phyloP scores from a whole-genome alignment of 2,888 invertebrate genomes.

The Spicauda simplicius region DNA sequence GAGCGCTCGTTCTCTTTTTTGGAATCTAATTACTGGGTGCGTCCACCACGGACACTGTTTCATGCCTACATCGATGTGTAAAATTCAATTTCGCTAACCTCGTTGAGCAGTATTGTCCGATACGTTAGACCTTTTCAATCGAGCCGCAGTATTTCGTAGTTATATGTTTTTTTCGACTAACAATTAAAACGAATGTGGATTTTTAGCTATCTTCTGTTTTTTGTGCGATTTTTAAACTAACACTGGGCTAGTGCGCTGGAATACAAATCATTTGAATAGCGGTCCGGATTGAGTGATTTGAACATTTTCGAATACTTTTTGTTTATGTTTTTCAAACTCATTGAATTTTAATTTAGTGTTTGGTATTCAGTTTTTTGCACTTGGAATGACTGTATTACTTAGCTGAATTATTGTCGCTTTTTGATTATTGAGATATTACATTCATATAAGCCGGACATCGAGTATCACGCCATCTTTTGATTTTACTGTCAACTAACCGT shows the following conservation, averaged over 20 bases:
- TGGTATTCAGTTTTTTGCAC: no score
- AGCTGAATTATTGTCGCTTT: no score
- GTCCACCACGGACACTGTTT: background rate
- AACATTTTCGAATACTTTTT: no score
- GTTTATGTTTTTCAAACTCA: no score
- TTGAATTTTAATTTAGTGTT: no score
- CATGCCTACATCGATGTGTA: slow-evolving; percentile 12
- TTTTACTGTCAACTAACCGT: no score
- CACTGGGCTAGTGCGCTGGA: background rate
- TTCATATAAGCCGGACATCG: no score
- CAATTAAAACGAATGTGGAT: slow-evolving; percentile 17
- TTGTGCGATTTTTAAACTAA: slow-evolving; percentile 18
- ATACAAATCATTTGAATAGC: background rate
- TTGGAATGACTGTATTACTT: no score
- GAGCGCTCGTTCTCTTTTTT: background rate
- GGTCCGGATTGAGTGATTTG: no score
- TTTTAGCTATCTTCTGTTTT: slow-evolving; percentile 17
- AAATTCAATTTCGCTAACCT: slow-evolving; percentile 23
- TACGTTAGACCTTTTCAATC: slow-evolving; percentile 30
- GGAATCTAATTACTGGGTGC: slow-evolving; percentile 8
- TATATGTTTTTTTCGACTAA: slow-evolving; percentile 19
- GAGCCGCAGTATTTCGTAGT: slow-evolving; percentile 9
- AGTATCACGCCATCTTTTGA: no score
- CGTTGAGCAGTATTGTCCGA: slow-evolving; percentile 25
- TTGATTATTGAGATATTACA: no score